These are phyloP conservation scores for Dendrocincla tyrannina DNA, from an alignment of 2,797 vertebrate species.

Conservation along the genomic window DNA sequence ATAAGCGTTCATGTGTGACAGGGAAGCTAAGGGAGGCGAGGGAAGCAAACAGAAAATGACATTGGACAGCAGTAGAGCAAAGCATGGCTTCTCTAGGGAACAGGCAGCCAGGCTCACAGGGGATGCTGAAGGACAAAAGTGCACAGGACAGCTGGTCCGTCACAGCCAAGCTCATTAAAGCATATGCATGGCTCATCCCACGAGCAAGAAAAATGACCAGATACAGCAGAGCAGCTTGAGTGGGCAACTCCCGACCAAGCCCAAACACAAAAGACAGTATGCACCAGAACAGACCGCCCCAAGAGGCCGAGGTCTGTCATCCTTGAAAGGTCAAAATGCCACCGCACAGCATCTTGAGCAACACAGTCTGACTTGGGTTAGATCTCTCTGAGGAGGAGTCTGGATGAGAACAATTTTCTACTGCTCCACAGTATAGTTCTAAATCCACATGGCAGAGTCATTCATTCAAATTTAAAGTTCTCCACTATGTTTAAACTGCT, in stretches of 20 bases:
- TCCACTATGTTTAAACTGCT: background rate
- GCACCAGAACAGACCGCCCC: accelerated
- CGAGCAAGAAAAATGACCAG: background rate
- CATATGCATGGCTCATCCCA: background rate
- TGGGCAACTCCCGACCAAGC: background rate
- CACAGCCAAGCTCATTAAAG: background rate
- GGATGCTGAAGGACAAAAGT: background rate
- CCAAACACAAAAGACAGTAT: background rate
- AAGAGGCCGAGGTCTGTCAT: background rate
- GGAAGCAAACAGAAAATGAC: background rate
- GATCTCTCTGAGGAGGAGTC: background rate
- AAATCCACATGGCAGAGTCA: background rate
- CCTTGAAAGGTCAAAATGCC: background rate
- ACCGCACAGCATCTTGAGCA: background rate
- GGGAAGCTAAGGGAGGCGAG: background rate
- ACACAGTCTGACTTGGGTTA: background rate
- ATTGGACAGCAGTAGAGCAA: background rate
- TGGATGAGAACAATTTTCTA: background rate
- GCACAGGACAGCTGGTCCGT: background rate
- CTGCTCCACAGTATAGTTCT: background rate
- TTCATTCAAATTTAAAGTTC: background rate
- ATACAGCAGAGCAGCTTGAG: background rate
- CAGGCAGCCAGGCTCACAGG: background rate
- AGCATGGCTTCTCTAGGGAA: background rate
- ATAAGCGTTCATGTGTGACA: background rate